phyloP scores from a whole-genome alignment of 2,113 vertebrate species.

The Notarius lentiginosus region DNA sequence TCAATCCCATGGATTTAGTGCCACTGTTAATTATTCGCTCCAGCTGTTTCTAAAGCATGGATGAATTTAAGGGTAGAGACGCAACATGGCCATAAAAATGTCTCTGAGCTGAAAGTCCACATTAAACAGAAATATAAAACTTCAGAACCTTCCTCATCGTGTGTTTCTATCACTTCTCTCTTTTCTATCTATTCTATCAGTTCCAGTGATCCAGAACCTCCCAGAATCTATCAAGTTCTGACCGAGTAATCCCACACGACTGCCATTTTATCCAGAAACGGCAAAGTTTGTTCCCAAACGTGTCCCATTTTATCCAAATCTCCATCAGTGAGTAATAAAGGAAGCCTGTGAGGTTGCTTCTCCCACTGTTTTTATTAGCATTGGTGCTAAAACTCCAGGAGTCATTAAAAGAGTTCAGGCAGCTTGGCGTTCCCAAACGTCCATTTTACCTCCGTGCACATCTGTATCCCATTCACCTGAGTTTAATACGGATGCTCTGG shows the following conservation, averaged over 20 bases:
- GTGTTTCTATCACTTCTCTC: not conserved
- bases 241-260: not conserved
- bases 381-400: slow-evolving; percentile 20
- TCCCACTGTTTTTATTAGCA: slow-evolving; percentile 25
- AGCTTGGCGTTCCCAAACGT: not conserved
- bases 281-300: not conserved
- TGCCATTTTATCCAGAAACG: not conserved
- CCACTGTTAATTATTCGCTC: slow-evolving; percentile 5
- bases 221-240: not conserved
- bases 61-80: not conserved
- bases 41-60: not conserved
- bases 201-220: not conserved
- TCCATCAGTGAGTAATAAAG: slow-evolving; percentile 15
- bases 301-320: slow-evolving; percentile 15
- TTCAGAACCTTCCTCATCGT: not conserved
- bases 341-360: slow-evolving; percentile 12
- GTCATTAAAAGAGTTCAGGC: slow-evolving; percentile 17
- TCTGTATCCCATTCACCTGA: too few relatives aligned
- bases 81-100: not conserved
- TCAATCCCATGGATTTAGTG: not conserved
- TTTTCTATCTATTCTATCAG: not conserved
- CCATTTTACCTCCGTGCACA: not conserved
- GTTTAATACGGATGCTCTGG: not conserved
- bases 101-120: not conserved
- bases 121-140: not conserved